Conservation (phyloP, 1,140 invertebrate species). For the Tetragnatha versicolor region DNA sequence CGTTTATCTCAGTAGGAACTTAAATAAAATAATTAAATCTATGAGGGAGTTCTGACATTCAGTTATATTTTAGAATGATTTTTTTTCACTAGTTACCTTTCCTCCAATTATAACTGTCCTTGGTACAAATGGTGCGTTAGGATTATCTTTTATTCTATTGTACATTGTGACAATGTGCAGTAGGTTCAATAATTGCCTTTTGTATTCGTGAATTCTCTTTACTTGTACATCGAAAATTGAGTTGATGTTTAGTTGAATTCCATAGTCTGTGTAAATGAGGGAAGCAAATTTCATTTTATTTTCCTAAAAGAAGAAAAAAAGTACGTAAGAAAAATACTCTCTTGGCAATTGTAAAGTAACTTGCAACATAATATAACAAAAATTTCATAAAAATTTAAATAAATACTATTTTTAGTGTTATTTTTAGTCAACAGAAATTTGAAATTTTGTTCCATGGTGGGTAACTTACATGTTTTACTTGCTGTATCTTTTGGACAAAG, state of each 20-base stretch:
- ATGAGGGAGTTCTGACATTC: no score
- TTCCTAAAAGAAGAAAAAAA: slow-evolving; percentile 70
- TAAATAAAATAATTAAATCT: no score
- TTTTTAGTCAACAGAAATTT: no score
- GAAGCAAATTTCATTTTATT: slow-evolving; percentile 93
- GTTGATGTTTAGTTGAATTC: slow-evolving; percentile 87
- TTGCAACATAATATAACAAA: no score
- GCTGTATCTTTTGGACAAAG: slow-evolving; percentile 88
- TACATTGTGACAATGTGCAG: slow-evolving; percentile 97
- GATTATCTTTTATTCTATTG: slow-evolving; percentile 96
- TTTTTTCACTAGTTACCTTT: no score
- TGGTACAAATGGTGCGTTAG: slow-evolving; percentile 79
- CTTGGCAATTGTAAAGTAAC: no score
- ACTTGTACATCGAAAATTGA: slow-evolving; percentile 97
- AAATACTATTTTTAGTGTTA: no score
- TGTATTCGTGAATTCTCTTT: slow-evolving; percentile 99
- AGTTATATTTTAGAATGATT: no score
- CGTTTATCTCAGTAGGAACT: no score
- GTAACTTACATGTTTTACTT: slow-evolving; percentile 82
- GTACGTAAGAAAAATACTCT: not conserved
- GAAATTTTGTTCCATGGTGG: no score
- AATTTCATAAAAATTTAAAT: no score
- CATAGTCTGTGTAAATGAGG: slow-evolving; percentile 86
- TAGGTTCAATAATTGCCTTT: slow-evolving; percentile 94
- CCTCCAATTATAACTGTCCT: slow-evolving; percentile 98